phyloP scores from a whole-genome alignment of 2,888 invertebrate genomes.

The Lochmaea crataegi region DNA sequence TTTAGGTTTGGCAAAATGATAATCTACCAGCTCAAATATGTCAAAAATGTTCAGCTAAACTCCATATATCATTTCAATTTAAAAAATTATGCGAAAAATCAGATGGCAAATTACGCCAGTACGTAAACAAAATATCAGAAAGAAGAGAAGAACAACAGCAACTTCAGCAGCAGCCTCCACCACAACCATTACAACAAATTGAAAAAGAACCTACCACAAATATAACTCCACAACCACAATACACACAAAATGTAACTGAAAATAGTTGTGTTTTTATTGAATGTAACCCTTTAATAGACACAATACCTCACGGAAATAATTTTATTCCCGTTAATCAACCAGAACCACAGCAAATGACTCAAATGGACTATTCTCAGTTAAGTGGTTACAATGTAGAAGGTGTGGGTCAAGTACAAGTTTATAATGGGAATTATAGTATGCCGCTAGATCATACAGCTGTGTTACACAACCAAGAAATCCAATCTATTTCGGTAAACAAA shows the following conservation, averaged over 20 bases:
- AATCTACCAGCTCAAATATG: conserved; percentile 65
- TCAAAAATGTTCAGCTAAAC: conserved; percentile 64
- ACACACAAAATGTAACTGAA: conserved; percentile 47
- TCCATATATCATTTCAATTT: conserved; percentile 66
- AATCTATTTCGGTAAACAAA: conserved; percentile 36
- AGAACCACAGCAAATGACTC: conserved; percentile 53
- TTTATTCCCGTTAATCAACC: conserved; percentile 49
- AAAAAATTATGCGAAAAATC: conserved; percentile 66
- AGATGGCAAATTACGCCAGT: conserved; percentile 63
- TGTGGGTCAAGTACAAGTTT: conserved; percentile 59
- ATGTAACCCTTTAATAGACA: conserved; percentile 57
- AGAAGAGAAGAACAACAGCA: conserved; percentile 27
- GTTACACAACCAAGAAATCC: conserved; percentile 40
- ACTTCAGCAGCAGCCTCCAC: conserved; percentile 33
- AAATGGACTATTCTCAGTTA: conserved; percentile 60
- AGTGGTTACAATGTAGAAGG: conserved; percentile 57
- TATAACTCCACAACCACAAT: conserved; percentile 46
- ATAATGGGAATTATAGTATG: conserved; percentile 58
- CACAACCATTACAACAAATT: conserved; percentile 25
- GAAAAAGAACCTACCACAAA: conserved; percentile 34
- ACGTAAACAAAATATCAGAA: conserved; percentile 22
- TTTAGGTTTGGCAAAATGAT: conserved; percentile 66
- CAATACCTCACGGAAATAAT: conserved; percentile 53
- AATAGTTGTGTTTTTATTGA: conserved; percentile 61
- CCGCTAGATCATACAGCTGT: conserved; percentile 55